Percentiles rank a stretch among this genome's conserved stretches.
Evolutionary conservation across 2,113 vertebrate species (phyloP).

Genomic region (Varanus salvator): DNA sequence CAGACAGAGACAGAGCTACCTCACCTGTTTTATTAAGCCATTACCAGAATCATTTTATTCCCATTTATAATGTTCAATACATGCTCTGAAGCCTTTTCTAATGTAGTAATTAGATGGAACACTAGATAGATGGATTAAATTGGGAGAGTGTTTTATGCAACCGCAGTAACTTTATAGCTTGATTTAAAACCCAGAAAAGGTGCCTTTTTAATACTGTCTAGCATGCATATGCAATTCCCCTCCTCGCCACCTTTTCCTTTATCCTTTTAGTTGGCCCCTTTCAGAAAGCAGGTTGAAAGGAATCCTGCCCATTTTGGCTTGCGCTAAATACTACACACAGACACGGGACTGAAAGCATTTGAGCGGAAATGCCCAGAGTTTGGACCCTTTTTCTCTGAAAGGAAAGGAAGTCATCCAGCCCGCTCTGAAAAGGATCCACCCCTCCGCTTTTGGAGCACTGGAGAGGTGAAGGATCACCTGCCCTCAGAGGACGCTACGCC

Average conservation of each 20-base stretch:
- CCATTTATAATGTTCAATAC: slow-evolving; percentile 81
- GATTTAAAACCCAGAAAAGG: slow-evolving; percentile 28
- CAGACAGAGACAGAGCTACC: slow-evolving; percentile 75
- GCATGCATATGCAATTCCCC: not conserved
- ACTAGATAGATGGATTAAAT: slow-evolving; percentile 71
- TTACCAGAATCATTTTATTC: slow-evolving; percentile 83
- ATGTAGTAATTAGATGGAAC: slow-evolving; percentile 79
- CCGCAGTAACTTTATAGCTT: slow-evolving; percentile 38
- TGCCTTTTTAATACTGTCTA: not conserved
- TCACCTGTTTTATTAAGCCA: slow-evolving; percentile 82
- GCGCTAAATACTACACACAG: not conserved
- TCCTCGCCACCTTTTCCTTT: not conserved
- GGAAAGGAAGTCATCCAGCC: no score
- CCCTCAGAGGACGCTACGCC: not conserved
- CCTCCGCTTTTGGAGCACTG: not conserved
- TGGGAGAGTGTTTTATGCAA: slow-evolving; percentile 64
- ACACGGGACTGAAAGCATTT: not conserved
- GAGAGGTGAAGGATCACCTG: not conserved
- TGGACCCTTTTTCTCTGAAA: not conserved
- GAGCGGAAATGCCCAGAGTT: no score
- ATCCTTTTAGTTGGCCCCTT: slow-evolving; percentile 13
- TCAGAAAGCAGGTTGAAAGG: slow-evolving; percentile 14
- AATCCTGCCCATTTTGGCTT: not conserved
- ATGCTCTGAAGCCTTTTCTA: slow-evolving; percentile 78
- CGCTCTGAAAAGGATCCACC: not conserved